phyloP scores from a whole-genome alignment of 2,797 vertebrate genomes.

The Pseudotriccus pelzelni region DNA sequence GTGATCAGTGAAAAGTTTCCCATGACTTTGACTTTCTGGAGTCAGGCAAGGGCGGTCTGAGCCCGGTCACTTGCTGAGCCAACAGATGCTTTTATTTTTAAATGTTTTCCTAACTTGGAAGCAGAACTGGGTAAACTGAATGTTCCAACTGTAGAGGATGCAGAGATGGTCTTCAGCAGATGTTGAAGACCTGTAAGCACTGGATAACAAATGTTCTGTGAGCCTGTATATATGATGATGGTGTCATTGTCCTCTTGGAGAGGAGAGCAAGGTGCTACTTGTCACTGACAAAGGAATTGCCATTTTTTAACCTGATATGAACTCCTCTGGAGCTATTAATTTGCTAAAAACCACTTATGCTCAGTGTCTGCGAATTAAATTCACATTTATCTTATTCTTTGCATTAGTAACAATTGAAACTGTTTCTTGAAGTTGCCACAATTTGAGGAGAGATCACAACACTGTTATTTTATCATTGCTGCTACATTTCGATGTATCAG shows the following conservation, averaged over 20 bases:
- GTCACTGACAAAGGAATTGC: not conserved
- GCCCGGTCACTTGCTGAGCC: not conserved
- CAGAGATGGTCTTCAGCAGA: not conserved
- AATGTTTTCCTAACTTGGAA: conserved; percentile 30
- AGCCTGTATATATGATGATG: not conserved
- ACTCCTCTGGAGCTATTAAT: not conserved
- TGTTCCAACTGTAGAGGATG: not conserved
- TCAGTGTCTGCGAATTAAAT: not conserved
- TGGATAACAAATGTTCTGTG: not conserved
- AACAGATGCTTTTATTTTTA: conserved; percentile 52
- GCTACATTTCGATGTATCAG: not conserved
- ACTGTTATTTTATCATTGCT: not conserved
- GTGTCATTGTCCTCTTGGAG: not conserved
- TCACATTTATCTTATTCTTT: not conserved
- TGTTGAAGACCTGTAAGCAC: not conserved
- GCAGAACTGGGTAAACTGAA: not conserved
- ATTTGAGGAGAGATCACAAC: not conserved
- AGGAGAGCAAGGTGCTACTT: not conserved
- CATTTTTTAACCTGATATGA: not conserved
- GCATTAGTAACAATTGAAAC: not conserved
- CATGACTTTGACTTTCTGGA: not conserved
- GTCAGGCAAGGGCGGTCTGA: not conserved
- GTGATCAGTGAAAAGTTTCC: conserved; percentile 25
- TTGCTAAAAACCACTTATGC: not conserved
- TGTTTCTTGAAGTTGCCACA: not conserved